Evolutionary conservation across 2,888 invertebrate genomes (phyloP).

Genomic region (Ditula angustiorana): DNA sequence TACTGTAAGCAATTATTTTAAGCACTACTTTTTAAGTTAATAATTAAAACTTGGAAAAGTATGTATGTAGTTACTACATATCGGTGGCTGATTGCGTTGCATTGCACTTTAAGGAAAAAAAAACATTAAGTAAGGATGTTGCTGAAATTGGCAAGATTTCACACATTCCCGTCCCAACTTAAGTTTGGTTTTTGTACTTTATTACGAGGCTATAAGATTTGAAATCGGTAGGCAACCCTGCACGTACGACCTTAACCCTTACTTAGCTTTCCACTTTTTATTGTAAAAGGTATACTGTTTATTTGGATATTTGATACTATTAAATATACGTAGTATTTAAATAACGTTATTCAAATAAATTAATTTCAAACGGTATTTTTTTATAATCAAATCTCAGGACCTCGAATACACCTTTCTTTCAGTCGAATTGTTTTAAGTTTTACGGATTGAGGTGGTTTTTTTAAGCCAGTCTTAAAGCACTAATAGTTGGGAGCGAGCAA

Average conservation of each 20-base stretch:
- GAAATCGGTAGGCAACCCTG: neutral
- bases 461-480: too few species aligned
- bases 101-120: slow-evolving; percentile 19
- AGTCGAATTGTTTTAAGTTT: too few species aligned
- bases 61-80: neutral
- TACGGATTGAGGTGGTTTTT: too few species aligned
- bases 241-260: slow-evolving; percentile 6
- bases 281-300: too few species aligned
- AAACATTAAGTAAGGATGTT: neutral
- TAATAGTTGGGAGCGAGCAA: too few species aligned
- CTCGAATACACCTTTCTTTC: too few species aligned
- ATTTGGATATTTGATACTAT: too few species aligned
- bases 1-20: neutral
- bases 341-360: too few species aligned
- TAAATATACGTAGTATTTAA: too few species aligned
- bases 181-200: neutral
- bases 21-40: neutral
- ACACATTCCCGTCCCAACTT: neutral
- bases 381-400: too few species aligned
- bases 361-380: too few species aligned
- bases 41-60: neutral
- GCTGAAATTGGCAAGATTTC: slow-evolving; percentile 12
- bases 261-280: neutral
- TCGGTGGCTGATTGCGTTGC: neutral
- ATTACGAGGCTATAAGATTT: neutral